A percentile compares a stretch with the other conserved stretches of the same genome.
These are phyloP conservation scores for Heliothis virescens DNA, from an alignment of 1,140 invertebrate species.

Conservation along the genomic window DNA sequence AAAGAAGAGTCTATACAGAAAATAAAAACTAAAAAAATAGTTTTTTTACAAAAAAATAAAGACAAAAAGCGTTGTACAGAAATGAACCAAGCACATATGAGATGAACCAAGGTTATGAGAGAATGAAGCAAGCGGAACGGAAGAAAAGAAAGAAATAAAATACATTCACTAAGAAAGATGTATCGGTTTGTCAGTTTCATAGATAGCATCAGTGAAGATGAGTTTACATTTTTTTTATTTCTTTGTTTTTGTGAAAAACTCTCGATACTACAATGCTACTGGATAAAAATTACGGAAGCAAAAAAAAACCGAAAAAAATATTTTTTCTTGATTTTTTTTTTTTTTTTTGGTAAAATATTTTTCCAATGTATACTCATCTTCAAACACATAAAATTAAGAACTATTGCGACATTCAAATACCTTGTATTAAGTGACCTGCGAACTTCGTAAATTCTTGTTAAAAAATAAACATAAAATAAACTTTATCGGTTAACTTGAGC, in stretches of 20 bases:
- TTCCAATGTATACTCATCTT: slow-evolving; percentile 17
- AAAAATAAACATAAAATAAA: background rate
- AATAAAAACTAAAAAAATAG: slow-evolving; percentile 15
- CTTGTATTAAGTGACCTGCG: background rate
- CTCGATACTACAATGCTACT: background rate
- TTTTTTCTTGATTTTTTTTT: background rate
- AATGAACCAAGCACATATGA: slow-evolving; percentile 54
- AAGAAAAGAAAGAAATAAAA: slow-evolving; percentile 51
- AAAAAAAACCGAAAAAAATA: background rate
- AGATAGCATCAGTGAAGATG: slow-evolving; percentile 23
- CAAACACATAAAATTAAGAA: background rate
- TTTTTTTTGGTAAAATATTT: background rate
- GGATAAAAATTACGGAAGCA: background rate
- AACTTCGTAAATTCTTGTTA: slow-evolving; percentile 9
- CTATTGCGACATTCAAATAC: background rate
- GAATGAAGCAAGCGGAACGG: slow-evolving; percentile 66
- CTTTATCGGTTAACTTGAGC: background rate
- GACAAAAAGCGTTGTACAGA: slow-evolving; percentile 54
- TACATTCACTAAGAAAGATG: background rate
- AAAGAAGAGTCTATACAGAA: slow-evolving; percentile 48
- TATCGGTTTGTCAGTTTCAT: slow-evolving; percentile 14
- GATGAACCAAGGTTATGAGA: slow-evolving; percentile 50
- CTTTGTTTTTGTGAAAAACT: background rate
- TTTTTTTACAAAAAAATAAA: slow-evolving; percentile 1
- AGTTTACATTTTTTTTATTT: slow-evolving; percentile 3